Evolutionary conservation across 2,113 vertebrate species (phyloP), one percentile per base, ranked within the genome.

Genomic region (Cephalopterus ornatus): DNA sequence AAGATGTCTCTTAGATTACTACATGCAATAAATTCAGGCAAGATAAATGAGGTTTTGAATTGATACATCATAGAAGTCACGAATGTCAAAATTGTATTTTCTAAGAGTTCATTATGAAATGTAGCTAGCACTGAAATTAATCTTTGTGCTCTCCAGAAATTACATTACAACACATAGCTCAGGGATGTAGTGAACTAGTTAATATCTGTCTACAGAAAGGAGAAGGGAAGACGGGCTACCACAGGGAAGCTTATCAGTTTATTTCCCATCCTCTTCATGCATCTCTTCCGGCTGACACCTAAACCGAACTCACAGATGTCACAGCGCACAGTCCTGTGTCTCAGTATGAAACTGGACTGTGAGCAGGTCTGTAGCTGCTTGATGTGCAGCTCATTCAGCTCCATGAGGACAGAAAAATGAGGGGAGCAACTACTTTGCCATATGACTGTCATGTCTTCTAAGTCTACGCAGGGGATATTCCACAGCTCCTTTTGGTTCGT

Each of bases 1-100:
- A 88, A 88, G 41, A 44, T 79, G 26, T 74, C 42, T 67, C 44
- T 47, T 46, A 73, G 82, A 82, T 80, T 95, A 65, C 53, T 20
- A 23, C 22, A 53, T 70, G 71, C 62, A 32, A 49, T 72, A 85
- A 73, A 90, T 70, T 82, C 24, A 19, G 67, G 21, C 28, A 85
- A 91, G 87, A 89, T 6, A 94, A 94, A 96, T 65, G 35, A 70
- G 63, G 11, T 59, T 73, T 80, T 77, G 67, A 78, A 75, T 30
- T 89, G 84, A 82, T 75, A 65, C 21, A 87, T 82, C 73, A 76
- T 50, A 61, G 46, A 82, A 92, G 37, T 49, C 89, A 95, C 55
- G 47, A 44, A 85, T 89, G 92, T 85, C 87, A 93, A 93, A 97
- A 89, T 13, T 65, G 30, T 41, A 76, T 53, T 85, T 85, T 82